phyloP scores from a whole-genome alignment of 2,113 vertebrate genomes.

The Datnioides undecimradiatus region DNA sequence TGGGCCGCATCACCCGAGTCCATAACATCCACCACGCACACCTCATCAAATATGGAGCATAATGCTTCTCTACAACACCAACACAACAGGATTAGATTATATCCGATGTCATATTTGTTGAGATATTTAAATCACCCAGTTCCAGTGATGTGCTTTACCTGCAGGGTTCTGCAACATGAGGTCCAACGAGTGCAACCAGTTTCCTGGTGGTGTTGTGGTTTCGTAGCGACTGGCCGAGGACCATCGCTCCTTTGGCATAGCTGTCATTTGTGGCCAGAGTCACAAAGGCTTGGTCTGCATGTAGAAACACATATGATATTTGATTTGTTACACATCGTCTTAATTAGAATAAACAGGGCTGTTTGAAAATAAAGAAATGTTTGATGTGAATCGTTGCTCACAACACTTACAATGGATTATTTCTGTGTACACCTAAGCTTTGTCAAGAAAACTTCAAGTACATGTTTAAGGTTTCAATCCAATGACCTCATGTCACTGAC shows the following conservation, averaged over 20 bases:
- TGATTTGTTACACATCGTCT: no score
- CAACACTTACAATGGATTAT: background rate
- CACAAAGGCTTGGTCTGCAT: slow-evolving; percentile 95
- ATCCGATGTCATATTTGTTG: no score
- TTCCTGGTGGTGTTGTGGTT: slow-evolving; percentile 89
- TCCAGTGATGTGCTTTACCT: slow-evolving; percentile 61
- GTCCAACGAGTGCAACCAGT: slow-evolving; percentile 89
- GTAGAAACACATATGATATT: slow-evolving; percentile 33
- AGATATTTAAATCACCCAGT: background rate
- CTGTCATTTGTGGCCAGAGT: slow-evolving; percentile 95
- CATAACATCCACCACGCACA: slow-evolving; percentile 90
- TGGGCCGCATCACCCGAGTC: slow-evolving; percentile 93
- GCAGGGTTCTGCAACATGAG: slow-evolving; percentile 88
- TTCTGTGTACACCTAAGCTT: background rate
- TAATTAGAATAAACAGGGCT: no score
- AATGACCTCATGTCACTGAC: background rate
- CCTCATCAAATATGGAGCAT: slow-evolving; percentile 90
- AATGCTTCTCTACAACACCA: slow-evolving; percentile 86
- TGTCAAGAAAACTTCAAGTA: background rate
- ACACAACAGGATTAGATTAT: no score
- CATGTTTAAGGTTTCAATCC: no score
- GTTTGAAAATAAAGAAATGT: no score
- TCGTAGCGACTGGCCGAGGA: slow-evolving; percentile 92
- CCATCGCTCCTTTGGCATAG: slow-evolving; percentile 95
- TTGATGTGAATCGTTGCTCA: background rate